A percentile compares a stretch with the other conserved stretches of the same genome.
phyloP scores from a whole-genome alignment of 1,140 invertebrate genomes.

The Drosophila triauraria region DNA sequence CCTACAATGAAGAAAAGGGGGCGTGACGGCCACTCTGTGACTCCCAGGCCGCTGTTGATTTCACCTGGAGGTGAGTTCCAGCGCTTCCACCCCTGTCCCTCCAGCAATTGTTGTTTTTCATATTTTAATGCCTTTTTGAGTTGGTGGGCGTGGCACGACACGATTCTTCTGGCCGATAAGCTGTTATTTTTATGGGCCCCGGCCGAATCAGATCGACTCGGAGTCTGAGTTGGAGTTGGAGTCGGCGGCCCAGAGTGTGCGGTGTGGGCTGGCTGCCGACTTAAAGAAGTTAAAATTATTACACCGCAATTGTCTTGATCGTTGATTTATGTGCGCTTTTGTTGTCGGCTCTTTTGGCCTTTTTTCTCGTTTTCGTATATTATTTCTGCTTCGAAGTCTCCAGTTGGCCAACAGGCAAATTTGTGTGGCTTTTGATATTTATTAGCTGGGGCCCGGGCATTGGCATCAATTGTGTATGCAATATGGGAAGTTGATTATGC shows the following conservation, averaged over 20 bases:
- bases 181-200: constrained; percentile 80
- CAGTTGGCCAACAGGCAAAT: constrained; percentile 60
- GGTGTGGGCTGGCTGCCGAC: constrained; percentile 73
- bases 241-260: constrained; percentile 23
- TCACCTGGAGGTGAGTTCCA: constrained; percentile 60
- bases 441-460: constrained; percentile 42
- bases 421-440: constrained; percentile 69
- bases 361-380: not conserved
- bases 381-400: constrained; percentile 13
- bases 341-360: constrained; percentile 53
- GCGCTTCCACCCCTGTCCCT: constrained; percentile 5
- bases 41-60: constrained; percentile 68
- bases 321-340: constrained; percentile 81
- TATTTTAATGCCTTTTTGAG: constrained; percentile 83
- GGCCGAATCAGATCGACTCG: constrained; percentile 61
- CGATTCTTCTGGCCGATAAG: constrained; percentile 77
- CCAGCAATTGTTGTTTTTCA: constrained; percentile 77
- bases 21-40: constrained; percentile 50
- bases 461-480: constrained; percentile 51
- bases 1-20: constrained; percentile 53
- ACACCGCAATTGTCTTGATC: constrained; percentile 81
- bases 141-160: constrained; percentile 78
- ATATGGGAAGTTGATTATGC: constrained; percentile 68
- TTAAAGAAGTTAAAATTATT: constrained; percentile 83
- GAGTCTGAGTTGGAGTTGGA: not conserved